These are phyloP conservation scores for Chalcis sispes DNA, from an alignment of 2,888 invertebrate species.

Conservation along the genomic window DNA sequence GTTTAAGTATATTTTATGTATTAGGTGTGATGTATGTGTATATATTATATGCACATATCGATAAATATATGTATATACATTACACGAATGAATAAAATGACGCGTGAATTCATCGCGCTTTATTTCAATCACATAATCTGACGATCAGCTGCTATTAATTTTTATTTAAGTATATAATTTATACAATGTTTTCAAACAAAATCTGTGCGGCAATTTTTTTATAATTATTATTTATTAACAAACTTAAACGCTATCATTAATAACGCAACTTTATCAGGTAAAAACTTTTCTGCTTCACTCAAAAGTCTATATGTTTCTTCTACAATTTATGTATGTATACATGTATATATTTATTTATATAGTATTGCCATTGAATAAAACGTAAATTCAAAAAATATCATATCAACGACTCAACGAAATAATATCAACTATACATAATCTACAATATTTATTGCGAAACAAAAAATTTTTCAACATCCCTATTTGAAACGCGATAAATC, in stretches of 20 bases:
- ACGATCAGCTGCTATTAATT: constrained; percentile 28
- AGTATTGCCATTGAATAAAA: constrained; percentile 39
- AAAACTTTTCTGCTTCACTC: constrained; percentile 4
- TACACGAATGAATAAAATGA: constrained; percentile 35
- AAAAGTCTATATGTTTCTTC: constrained; percentile 13
- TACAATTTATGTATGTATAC: neutral
- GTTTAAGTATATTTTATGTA: constrained; percentile 37
- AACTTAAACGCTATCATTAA: constrained; percentile 33
- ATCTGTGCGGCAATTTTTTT: constrained; percentile 4
- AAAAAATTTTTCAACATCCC: neutral
- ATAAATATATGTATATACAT: constrained; percentile 53
- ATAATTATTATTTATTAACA: constrained; percentile 27
- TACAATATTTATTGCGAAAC: constrained; percentile 37
- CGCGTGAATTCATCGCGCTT: constrained; percentile 30
- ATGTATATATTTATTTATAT: constrained; percentile 11
- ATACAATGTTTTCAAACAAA: neutral
- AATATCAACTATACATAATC: neutral
- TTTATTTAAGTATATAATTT: constrained; percentile 14
- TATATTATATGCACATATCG: constrained; percentile 49
- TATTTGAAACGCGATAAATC: constrained; percentile 1
- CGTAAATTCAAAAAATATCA: constrained; percentile 7
- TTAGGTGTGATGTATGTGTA: constrained; percentile 19
- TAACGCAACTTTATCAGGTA: constrained; percentile 16
- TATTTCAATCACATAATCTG: constrained; percentile 17
- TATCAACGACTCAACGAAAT: too few species aligned